phyloP scores from a whole-genome alignment of 2,797 vertebrate species.

The Spea hammondii region DNA sequence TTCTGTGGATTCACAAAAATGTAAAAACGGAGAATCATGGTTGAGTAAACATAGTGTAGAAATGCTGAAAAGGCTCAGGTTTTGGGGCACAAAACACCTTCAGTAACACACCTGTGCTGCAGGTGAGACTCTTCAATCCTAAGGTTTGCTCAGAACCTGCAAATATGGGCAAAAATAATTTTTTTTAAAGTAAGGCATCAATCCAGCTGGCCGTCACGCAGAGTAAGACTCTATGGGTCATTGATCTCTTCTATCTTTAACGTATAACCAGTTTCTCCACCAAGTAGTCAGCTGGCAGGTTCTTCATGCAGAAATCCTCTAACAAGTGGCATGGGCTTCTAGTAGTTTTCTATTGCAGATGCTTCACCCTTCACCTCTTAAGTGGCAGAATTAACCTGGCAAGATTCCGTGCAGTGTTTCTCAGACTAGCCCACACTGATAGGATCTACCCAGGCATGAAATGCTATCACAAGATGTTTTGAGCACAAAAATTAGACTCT shows the following conservation, averaged over 20 bases:
- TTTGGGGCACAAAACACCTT: no score
- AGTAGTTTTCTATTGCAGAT: background rate
- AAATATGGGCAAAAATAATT: no score
- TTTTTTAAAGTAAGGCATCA: background rate
- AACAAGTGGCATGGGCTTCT: conserved; percentile 2
- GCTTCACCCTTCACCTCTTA: background rate
- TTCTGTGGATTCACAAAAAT: no score
- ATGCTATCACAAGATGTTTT: background rate
- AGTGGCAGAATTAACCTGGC: background rate
- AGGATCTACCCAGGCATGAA: background rate
- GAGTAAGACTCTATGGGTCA: conserved; percentile 32
- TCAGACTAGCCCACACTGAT: background rate
- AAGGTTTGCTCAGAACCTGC: no score
- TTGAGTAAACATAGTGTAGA: no score
- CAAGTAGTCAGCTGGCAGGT: conserved; percentile 5
- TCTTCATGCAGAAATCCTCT: conserved; percentile 42
- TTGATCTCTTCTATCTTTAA: conserved; percentile 29
- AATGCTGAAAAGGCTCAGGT: no score
- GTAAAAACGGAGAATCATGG: no score
- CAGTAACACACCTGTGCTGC: no score
- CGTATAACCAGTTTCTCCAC: conserved; percentile 13
- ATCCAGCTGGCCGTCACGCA: conserved; percentile 36
- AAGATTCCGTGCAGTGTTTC: background rate
- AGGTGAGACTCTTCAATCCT: no score
- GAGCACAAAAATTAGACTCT: background rate